These are phyloP conservation scores for Cladopsammia gracilis DNA, from an alignment of 64 coral and sea anemone species.

Conservation along the genomic window DNA sequence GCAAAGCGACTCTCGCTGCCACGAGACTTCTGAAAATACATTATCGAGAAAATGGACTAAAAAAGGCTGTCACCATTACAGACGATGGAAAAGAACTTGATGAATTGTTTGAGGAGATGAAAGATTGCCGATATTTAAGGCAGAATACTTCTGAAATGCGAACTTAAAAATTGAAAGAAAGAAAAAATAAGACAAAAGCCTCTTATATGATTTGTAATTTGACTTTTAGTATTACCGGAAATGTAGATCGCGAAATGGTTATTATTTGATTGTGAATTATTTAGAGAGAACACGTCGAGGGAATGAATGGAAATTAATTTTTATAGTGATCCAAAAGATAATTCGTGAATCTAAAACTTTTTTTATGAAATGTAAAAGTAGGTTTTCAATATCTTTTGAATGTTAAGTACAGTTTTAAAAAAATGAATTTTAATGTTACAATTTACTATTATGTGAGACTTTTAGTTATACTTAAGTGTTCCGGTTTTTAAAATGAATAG, in stretches of 20 bases:
- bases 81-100: slow-evolving; percentile 12
- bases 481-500: too few species aligned
- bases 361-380: too few species aligned
- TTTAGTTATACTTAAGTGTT: too few species aligned
- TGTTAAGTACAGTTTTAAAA: too few species aligned
- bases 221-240: neutral
- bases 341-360: neutral
- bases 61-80: neutral
- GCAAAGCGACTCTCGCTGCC: neutral
- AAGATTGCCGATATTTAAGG: slow-evolving; percentile 20
- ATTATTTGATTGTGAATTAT: neutral
- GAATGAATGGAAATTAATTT: neutral
- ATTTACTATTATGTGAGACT: too few species aligned
- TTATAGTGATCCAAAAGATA: neutral
- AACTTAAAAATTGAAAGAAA: neutral
- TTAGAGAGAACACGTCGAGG: neutral
- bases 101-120: slow-evolving; percentile 29
- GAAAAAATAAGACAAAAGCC: neutral
- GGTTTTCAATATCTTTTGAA: too few species aligned
- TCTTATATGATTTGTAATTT: too few species aligned
- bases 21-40: slow-evolving; percentile 25
- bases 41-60: slow-evolving; percentile 3
- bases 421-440: too few species aligned
- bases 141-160: neutral
- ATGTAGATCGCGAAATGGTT: neutral